Evolutionary conservation across 2,113 vertebrate genomes (phyloP).

Genomic region (Clarias batrachus): DNA sequence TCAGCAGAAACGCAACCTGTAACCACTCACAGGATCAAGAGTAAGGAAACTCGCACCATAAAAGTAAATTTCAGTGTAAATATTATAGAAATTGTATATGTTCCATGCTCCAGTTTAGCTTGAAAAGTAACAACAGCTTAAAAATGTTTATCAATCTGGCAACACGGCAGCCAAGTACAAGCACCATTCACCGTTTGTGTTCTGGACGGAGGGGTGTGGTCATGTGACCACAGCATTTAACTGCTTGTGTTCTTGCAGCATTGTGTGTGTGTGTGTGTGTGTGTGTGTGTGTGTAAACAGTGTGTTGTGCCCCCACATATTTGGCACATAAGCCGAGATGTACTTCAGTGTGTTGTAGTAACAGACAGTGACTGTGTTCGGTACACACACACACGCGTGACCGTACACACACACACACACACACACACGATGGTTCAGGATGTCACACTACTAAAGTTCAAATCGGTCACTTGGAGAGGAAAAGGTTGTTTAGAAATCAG

Average conservation of each 20-base stretch:
- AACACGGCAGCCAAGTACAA: neutral
- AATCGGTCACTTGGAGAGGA: neutral
- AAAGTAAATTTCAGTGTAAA: too few species aligned
- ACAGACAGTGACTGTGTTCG: constrained; percentile 48
- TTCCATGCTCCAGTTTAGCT: neutral
- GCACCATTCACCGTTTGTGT: neutral
- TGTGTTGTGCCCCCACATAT: neutral
- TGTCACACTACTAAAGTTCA: neutral
- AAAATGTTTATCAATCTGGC: neutral
- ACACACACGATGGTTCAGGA: neutral
- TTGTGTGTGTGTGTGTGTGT: neutral
- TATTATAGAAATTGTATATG: neutral
- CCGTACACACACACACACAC: neutral
- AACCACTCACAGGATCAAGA: neutral
- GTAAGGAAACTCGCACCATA: neutral
- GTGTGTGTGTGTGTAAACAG: constrained; percentile 13
- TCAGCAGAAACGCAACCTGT: neutral
- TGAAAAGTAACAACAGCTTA: neutral
- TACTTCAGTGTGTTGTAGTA: constrained; percentile 35
- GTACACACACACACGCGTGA: constrained; percentile 44
- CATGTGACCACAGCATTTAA: neutral
- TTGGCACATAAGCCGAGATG: constrained; percentile 29
- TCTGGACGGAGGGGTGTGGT: neutral
- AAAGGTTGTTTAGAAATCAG: neutral
- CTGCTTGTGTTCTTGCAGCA: neutral